These are phyloP conservation scores for Mobula hypostoma DNA, from an alignment of 2,113 vertebrate genomes.

Conservation along the genomic window DNA sequence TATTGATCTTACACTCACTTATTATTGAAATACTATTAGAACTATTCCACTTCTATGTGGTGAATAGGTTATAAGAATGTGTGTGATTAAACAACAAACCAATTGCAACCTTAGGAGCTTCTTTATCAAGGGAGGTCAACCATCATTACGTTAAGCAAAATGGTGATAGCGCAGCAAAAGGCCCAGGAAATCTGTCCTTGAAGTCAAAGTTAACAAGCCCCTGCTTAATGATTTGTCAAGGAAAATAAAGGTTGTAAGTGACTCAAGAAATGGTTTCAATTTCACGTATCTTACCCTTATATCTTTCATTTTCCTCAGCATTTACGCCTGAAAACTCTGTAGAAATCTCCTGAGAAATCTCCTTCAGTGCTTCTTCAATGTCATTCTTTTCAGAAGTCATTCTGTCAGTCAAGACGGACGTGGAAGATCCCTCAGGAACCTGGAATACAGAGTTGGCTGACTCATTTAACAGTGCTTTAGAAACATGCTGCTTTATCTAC, in stretches of 20 bases:
- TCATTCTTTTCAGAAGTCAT: constrained; percentile 53
- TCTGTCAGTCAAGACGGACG: constrained; percentile 52
- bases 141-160: background rate
- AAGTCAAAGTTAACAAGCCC: background rate
- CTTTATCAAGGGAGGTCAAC: background rate
- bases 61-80: background rate
- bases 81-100: background rate
- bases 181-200: background rate
- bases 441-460: constrained; percentile 62
- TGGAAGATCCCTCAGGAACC: constrained; percentile 66
- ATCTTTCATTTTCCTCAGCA: constrained; percentile 51
- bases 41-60: background rate
- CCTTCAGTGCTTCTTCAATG: constrained; percentile 55
- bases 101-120: background rate
- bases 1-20: background rate
- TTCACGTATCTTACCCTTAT: background rate
- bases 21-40: background rate
- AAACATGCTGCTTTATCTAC: constrained; percentile 55
- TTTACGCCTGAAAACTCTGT: constrained; percentile 66
- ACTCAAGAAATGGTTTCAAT: background rate
- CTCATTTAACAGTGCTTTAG: constrained; percentile 47
- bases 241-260: background rate
- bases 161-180: background rate
- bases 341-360: constrained; percentile 66
- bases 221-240: background rate